These are phyloP conservation scores for Phrynosoma platyrhinos DNA, from an alignment of 2,113 vertebrate genomes.

Conservation along the genomic window DNA sequence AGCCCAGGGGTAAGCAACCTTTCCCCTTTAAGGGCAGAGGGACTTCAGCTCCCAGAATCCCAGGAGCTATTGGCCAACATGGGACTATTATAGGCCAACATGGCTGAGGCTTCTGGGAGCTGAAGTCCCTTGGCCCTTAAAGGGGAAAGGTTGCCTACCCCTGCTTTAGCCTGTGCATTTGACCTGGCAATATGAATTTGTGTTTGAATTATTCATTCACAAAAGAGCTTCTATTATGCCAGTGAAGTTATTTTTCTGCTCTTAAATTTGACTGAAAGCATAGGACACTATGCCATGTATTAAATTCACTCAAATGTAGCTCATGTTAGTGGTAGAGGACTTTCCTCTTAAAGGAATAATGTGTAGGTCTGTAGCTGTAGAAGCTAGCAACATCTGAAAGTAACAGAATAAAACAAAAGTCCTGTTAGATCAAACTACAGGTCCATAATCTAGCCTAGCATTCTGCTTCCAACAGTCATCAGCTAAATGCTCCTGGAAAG, in stretches of 20 bases:
- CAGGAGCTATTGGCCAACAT: too few species aligned
- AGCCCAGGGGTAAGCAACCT: too few species aligned
- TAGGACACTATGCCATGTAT: background rate
- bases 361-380: background rate
- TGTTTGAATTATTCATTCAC: background rate
- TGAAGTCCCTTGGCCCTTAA: too few species aligned
- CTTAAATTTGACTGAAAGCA: background rate
- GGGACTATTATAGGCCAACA: too few species aligned
- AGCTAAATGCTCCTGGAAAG: background rate
- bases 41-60: too few species aligned
- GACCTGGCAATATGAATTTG: background rate
- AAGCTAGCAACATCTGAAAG: background rate
- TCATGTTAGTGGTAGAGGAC: too few species aligned
- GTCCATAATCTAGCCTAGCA: background rate
- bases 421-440: background rate
- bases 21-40: too few species aligned
- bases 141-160: too few species aligned
- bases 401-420: background rate
- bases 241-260: background rate
- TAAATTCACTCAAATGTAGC: too few species aligned
- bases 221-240: background rate
- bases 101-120: too few species aligned
- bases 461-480: background rate
- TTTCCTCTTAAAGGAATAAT: background rate
- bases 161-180: background rate